Percentiles rank a stretch among this genome's conserved stretches.
phyloP scores from a whole-genome alignment of 2,797 vertebrate genomes.

The Mormyrus proboscirostris region DNA sequence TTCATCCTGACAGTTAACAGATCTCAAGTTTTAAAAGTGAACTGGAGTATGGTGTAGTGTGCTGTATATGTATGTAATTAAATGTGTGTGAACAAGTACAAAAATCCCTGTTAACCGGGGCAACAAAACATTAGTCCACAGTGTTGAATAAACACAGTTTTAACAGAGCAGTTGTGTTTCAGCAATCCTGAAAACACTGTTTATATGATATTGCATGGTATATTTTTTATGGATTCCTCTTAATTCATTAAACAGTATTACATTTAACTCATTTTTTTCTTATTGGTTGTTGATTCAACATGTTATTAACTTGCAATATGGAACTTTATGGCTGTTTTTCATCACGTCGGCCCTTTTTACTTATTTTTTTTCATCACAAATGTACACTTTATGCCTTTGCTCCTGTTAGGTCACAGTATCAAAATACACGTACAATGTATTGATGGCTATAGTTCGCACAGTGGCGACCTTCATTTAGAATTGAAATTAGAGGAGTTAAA shows the following conservation, averaged over 20 bases:
- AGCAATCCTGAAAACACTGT: neutral
- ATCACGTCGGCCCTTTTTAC: neutral
- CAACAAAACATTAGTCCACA: neutral
- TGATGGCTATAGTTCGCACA: neutral
- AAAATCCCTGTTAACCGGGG: neutral
- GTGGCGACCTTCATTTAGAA: neutral
- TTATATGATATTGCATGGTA: neutral
- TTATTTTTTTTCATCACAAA: neutral
- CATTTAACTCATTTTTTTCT: neutral
- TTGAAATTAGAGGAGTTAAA: neutral
- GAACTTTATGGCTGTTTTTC: neutral
- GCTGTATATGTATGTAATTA: neutral
- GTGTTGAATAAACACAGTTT: neutral
- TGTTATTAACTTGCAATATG: neutral
- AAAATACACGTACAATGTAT: neutral
- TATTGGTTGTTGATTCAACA: neutral
- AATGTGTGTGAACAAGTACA: neutral
- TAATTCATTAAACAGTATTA: neutral
- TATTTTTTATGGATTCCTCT: neutral
- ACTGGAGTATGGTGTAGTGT: neutral
- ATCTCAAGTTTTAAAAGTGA: conserved; percentile 6
- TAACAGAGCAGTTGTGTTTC: neutral
- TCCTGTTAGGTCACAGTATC: neutral
- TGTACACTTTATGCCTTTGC: neutral
- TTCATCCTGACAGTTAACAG: conserved; percentile 35